A percentile compares a stretch with the other conserved stretches of the same genome.
phyloP scores from a whole-genome alignment of 1,140 invertebrate genomes.

The Aporrectodea caliginosa region DNA sequence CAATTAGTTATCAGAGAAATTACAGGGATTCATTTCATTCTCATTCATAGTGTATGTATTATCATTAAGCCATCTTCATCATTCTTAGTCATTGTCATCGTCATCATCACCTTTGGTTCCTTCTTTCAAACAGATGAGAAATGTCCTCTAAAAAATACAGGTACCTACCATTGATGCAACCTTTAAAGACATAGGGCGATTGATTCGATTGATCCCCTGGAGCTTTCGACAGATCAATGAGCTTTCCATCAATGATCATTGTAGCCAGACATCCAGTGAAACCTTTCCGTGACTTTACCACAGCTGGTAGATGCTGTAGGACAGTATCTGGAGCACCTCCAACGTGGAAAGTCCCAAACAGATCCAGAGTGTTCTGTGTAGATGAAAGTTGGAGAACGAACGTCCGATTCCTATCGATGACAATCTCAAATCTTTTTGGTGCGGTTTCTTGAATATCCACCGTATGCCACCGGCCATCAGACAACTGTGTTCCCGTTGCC shows the following conservation, averaged over 20 bases:
- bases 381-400: conserved; percentile 87
- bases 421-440: conserved; percentile 57
- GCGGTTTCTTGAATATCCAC: conserved; percentile 80
- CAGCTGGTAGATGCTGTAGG: too few relatives aligned
- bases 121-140: too few relatives aligned
- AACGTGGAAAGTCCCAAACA: conserved; percentile 84
- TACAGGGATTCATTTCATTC: too few relatives aligned
- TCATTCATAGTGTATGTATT: too few relatives aligned
- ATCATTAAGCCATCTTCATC: too few relatives aligned
- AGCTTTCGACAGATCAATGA: conserved; percentile 40
- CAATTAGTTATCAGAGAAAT: too few relatives aligned
- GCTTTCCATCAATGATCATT: conserved; percentile 82
- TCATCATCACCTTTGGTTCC: too few relatives aligned
- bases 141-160: too few relatives aligned
- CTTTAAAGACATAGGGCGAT: too few relatives aligned
- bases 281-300: conserved; percentile 65
- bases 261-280: conserved; percentile 91
- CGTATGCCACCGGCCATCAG: conserved; percentile 88
- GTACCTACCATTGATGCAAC: too few relatives aligned
- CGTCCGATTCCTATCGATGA: conserved; percentile 57
- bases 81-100: too few relatives aligned
- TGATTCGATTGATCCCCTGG: conserved; percentile 30
- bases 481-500: too few relatives aligned
- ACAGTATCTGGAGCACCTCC: conserved; percentile 78
- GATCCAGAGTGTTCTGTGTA: conserved; percentile 64